Percentiles rank a stretch among this genome's conserved stretches.
These are phyloP conservation scores for Danionella dracula DNA, from an alignment of 2,797 vertebrate genomes.

Conservation along the genomic window DNA sequence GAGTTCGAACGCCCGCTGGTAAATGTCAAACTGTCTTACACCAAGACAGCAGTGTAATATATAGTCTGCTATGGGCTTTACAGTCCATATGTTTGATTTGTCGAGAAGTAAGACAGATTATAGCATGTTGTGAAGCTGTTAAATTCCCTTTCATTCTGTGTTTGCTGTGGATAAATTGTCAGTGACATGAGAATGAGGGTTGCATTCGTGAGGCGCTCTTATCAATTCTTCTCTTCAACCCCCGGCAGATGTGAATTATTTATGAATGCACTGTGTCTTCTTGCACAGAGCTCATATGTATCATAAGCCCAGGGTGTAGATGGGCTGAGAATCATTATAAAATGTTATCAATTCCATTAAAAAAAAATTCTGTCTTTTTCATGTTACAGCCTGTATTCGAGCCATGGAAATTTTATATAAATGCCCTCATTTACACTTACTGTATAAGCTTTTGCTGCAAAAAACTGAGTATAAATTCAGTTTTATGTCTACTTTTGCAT, in stretches of 20 bases:
- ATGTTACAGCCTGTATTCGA: neutral
- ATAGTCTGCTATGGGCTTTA: neutral
- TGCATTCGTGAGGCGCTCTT: constrained; percentile 10
- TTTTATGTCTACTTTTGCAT: no score
- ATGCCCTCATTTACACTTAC: no score
- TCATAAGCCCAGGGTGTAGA: neutral
- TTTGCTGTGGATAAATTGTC: constrained; percentile 30
- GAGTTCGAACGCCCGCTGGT: neutral
- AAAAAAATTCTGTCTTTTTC: neutral
- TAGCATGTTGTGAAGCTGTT: neutral
- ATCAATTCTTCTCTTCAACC: constrained; percentile 30
- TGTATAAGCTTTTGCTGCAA: no score
- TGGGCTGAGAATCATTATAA: constrained; percentile 5
- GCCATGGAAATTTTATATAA: no score
- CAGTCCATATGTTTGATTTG: neutral
- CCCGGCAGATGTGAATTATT: constrained; percentile 40
- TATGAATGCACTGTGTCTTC: constrained; percentile 27
- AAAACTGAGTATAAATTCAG: no score
- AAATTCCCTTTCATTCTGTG: constrained; percentile 6
- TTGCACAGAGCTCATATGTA: neutral
- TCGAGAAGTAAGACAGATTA: constrained; percentile 22
- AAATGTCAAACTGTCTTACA: constrained; percentile 10
- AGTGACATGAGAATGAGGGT: neutral
- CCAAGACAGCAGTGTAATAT: constrained; percentile 7
- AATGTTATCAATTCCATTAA: neutral